A percentile compares a stretch with the other conserved stretches of the same genome.
These are phyloP conservation scores for Nothoprocta perdicaria DNA, from an alignment of 2,113 vertebrate species.

Conservation along the genomic window DNA sequence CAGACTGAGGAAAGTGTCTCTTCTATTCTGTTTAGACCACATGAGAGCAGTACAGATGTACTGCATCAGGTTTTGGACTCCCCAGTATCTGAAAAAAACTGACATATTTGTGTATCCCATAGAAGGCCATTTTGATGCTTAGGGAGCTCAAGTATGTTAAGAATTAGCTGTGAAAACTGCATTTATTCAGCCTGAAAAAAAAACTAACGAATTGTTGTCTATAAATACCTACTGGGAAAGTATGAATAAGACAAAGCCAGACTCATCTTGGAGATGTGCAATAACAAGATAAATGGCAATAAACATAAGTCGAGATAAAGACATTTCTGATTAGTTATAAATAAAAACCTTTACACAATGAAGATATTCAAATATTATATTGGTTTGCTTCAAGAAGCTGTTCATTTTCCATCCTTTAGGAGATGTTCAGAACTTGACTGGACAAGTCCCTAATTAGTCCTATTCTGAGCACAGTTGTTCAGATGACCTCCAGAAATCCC, in stretches of 20 bases:
- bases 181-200: neutral
- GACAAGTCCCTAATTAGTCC: neutral
- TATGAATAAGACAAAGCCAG: neutral
- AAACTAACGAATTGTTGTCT: neutral
- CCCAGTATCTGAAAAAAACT: neutral
- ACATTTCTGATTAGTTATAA: neutral
- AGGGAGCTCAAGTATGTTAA: neutral
- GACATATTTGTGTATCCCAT: neutral
- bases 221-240: neutral
- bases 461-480: neutral
- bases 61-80: neutral
- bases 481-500: neutral
- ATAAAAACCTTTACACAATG: neutral
- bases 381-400: neutral
- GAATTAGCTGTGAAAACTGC: neutral
- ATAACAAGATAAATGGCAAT: neutral
- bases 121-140: neutral
- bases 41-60: neutral
- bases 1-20: neutral
- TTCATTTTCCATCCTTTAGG: neutral
- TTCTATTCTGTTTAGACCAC: neutral
- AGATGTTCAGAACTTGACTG: neutral
- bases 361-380: neutral
- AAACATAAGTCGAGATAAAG: neutral
- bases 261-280: neutral